phyloP scores from a whole-genome alignment of 2,113 vertebrate species.

The Tragelaphus imberbis region DNA sequence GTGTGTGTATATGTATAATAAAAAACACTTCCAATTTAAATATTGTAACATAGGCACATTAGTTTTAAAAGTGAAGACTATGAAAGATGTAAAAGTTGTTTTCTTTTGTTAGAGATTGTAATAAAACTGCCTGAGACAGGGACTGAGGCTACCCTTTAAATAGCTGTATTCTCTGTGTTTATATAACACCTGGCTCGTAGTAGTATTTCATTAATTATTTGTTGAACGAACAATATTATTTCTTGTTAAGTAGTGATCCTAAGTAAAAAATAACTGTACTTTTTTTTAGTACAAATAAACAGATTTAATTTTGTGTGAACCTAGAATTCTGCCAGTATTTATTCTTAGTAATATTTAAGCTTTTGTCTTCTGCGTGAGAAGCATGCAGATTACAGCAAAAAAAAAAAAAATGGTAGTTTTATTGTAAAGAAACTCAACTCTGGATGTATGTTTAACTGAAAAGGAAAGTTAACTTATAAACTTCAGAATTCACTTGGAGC shows the following conservation, averaged over 20 bases:
- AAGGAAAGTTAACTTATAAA: neutral
- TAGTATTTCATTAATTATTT: neutral
- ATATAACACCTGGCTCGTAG: neutral
- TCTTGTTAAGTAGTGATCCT: neutral
- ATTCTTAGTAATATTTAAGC: neutral
- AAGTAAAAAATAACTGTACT: neutral
- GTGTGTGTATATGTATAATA: neutral
- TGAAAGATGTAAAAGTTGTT: neutral
- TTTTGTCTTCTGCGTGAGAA: neutral
- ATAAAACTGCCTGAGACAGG: neutral
- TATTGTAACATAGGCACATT: neutral
- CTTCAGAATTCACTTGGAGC: neutral
- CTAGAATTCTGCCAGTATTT: neutral
- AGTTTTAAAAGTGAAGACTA: conserved; percentile 7
- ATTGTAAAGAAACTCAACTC: neutral
- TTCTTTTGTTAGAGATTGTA: neutral
- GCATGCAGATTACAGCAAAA: neutral
- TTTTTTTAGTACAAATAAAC: neutral
- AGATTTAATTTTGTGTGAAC: conserved; percentile 10
- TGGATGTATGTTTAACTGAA: neutral
- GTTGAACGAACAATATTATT: neutral
- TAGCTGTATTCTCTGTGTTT: neutral
- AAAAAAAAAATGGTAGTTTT: neutral
- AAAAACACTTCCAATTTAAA: neutral
- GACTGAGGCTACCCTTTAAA: neutral